Conservation (phyloP, 2,888 invertebrate genomes). For the Onchidella celtica region DNA sequence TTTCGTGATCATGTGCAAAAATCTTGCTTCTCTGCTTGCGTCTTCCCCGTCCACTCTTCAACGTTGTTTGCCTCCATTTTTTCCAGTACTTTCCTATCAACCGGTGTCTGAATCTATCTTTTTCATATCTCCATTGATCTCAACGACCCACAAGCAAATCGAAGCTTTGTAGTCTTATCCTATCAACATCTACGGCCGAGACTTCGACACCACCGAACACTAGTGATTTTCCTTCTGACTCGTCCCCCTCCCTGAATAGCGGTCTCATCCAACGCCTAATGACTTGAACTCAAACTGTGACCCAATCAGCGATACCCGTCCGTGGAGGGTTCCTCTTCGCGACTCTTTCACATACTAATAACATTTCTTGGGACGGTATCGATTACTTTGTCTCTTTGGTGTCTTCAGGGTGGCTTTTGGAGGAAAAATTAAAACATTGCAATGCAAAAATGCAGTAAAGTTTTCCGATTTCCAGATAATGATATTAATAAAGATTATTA, state of each 20-base stretch:
- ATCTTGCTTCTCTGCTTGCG: too few relatives aligned
- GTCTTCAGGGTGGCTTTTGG: too few relatives aligned
- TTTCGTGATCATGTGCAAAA: too few relatives aligned
- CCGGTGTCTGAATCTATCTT: background rate
- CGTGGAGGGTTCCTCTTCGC: background rate
- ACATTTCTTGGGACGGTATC: background rate
- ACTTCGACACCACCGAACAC: background rate
- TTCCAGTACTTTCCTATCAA: background rate
- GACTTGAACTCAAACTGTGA: conserved; percentile 17
- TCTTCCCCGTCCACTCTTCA: too few relatives aligned
- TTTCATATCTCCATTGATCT: background rate
- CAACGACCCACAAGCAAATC: background rate
- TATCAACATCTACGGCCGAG: background rate
- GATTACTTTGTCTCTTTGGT: too few relatives aligned
- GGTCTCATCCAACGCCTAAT: conserved; percentile 16
- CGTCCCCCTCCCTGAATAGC: background rate
- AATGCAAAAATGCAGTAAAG: too few relatives aligned
- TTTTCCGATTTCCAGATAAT: too few relatives aligned
- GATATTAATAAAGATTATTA: too few relatives aligned
- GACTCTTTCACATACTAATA: conserved; percentile 10
- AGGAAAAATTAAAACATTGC: too few relatives aligned
- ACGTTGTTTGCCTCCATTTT: background rate
- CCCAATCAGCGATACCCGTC: conserved; percentile 35
- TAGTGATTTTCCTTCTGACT: conserved; percentile 6
- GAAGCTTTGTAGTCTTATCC: background rate